Evolutionary conservation across 2,888 invertebrate genomes (phyloP).

Genomic region (Strigamia maritima): DNA sequence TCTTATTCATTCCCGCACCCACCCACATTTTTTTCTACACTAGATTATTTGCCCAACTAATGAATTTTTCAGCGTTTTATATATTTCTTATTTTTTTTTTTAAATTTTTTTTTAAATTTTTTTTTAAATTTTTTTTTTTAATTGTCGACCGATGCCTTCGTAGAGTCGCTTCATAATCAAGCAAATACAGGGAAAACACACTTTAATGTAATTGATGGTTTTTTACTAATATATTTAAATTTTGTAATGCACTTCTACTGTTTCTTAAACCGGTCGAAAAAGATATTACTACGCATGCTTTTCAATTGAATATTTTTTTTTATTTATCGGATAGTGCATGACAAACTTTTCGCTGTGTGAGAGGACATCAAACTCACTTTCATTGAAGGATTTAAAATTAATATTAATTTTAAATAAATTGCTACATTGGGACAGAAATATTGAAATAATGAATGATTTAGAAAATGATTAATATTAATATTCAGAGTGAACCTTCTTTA

Average conservation of each 20-base stretch:
- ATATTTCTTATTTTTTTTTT: background rate
- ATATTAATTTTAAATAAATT: no score
- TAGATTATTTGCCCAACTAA: conserved; percentile 26
- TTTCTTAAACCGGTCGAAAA: background rate
- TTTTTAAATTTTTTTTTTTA: background rate
- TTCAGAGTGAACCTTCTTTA: background rate
- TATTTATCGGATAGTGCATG: background rate
- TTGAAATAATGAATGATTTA: background rate
- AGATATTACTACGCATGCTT: background rate
- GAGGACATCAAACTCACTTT: background rate
- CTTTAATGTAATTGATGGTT: conserved; percentile 9
- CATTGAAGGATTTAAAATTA: no score
- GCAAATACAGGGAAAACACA: background rate
- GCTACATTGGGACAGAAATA: no score
- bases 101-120: background rate
- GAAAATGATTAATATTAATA: background rate
- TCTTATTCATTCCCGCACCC: background rate
- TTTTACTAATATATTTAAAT: background rate
- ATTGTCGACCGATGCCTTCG: background rate
- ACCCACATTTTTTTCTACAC: background rate
- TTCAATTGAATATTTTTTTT: background rate
- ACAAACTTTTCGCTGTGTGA: background rate
- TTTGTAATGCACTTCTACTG: background rate
- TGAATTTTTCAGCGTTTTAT: conserved; percentile 26
- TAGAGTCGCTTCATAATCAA: background rate